phyloP scores from a whole-genome alignment of 1,140 invertebrate species.

The Drosophila sp. region DNA sequence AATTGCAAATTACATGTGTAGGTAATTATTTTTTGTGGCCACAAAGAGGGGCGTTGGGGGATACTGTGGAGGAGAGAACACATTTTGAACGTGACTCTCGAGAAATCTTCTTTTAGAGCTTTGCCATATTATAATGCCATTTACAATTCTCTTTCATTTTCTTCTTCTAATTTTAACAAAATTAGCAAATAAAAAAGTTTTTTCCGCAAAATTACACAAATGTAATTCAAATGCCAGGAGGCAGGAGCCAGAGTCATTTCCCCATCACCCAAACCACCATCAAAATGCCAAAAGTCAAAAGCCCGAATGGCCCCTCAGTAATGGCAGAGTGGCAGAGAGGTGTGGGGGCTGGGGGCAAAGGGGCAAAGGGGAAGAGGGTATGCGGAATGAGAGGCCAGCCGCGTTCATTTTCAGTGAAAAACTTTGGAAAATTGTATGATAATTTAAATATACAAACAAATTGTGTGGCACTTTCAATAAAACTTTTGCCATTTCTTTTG shows the following conservation, averaged over 20 bases:
- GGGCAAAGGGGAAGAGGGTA: not conserved
- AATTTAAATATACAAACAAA: slow-evolving; percentile 82
- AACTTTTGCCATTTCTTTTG: slow-evolving; percentile 76
- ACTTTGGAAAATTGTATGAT: slow-evolving; percentile 74
- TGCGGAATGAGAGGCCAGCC: slow-evolving; percentile 21
- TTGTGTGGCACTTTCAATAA: slow-evolving; percentile 81
- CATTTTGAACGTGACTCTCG: slow-evolving; percentile 37
- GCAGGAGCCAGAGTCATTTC: slow-evolving; percentile 22
- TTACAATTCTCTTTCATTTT: slow-evolving; percentile 75
- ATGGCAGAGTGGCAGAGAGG: not conserved
- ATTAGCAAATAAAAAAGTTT: slow-evolving; percentile 81
- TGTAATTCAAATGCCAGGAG: slow-evolving; percentile 73
- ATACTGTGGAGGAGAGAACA: not conserved
- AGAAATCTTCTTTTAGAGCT: slow-evolving; percentile 38
- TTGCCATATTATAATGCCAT: slow-evolving; percentile 48
- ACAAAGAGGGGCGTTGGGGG: not conserved
- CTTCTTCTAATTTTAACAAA: slow-evolving; percentile 60
- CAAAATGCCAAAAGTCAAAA: slow-evolving; percentile 63
- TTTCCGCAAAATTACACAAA: slow-evolving; percentile 81
- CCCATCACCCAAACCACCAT: slow-evolving; percentile 13
- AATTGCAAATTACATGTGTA: slow-evolving; percentile 32
- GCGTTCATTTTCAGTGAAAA: slow-evolving; percentile 64
- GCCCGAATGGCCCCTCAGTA: slow-evolving; percentile 30
- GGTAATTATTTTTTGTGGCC: slow-evolving; percentile 20
- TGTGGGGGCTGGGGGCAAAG: not conserved